These are phyloP conservation scores for Falco punctatus DNA, from an alignment of 2,113 vertebrate species.

Conservation along the genomic window DNA sequence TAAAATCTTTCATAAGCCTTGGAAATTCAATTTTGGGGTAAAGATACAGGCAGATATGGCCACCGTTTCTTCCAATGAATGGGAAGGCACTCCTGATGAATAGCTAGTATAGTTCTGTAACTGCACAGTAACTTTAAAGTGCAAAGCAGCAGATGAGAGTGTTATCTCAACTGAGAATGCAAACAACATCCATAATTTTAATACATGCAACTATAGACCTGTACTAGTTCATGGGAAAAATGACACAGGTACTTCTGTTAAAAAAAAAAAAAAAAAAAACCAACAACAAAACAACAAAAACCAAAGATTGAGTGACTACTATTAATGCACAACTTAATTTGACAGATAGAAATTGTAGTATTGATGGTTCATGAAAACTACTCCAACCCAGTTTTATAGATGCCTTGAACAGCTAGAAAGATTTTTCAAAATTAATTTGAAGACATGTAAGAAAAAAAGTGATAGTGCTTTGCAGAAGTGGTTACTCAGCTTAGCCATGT, in stretches of 20 bases:
- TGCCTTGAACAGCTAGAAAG: not conserved
- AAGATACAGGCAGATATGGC: not conserved
- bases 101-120: not conserved
- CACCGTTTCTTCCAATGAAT: not conserved
- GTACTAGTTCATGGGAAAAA: not conserved
- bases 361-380: slow-evolving; percentile 14
- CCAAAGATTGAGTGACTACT: not conserved
- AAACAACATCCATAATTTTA: not conserved
- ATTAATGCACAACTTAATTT: not conserved
- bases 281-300: too few relatives aligned
- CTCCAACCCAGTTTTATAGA: not conserved
- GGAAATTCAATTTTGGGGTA: not conserved
- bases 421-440: slow-evolving; percentile 31
- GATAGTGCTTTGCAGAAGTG: not conserved
- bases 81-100: not conserved
- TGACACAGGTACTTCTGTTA: rapidly evolving
- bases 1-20: not conserved
- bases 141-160: not conserved
- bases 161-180: not conserved
- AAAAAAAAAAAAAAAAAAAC: not conserved
- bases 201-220: not conserved
- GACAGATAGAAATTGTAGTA: not conserved
- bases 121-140: not conserved
- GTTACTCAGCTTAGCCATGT: not conserved
- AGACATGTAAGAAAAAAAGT: slow-evolving; percentile 7